Conservation (phyloP, 2,113 vertebrate species). For the Empidonax traillii region DNA sequence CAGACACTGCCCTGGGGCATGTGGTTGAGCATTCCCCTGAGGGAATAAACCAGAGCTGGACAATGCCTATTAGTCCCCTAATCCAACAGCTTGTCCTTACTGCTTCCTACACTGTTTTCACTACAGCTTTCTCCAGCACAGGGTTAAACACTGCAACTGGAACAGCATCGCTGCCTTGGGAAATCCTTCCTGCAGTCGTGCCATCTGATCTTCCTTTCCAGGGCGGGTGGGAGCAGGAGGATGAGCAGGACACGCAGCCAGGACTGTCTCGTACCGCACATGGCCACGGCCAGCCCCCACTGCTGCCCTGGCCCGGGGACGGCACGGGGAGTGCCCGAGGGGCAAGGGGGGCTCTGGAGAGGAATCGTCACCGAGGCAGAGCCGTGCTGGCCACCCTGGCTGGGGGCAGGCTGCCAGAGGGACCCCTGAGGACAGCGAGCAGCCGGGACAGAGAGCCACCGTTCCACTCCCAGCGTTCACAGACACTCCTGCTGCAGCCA, state of each 20-base stretch:
- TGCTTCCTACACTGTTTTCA: background rate
- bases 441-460: slow-evolving; percentile 69
- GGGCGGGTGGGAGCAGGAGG: background rate
- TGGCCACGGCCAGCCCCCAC: background rate
- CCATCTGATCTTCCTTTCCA: background rate
- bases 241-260: background rate
- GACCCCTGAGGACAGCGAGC: background rate
- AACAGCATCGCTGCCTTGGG: background rate
- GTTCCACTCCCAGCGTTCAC: slow-evolving; percentile 74
- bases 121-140: background rate
- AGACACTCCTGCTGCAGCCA: slow-evolving; percentile 77
- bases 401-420: background rate
- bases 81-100: background rate
- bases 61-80: background rate
- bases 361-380: background rate
- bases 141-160: background rate
- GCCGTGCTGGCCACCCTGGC: background rate
- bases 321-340: background rate
- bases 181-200: background rate
- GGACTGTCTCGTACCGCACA: rapidly evolving
- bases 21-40: background rate
- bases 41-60: background rate
- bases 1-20: background rate
- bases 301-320: background rate
- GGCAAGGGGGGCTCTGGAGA: background rate